Percentiles rank a stretch among this genome's conserved stretches.
phyloP scores from a whole-genome alignment of 2,888 invertebrate genomes.

The Arge pagana region DNA sequence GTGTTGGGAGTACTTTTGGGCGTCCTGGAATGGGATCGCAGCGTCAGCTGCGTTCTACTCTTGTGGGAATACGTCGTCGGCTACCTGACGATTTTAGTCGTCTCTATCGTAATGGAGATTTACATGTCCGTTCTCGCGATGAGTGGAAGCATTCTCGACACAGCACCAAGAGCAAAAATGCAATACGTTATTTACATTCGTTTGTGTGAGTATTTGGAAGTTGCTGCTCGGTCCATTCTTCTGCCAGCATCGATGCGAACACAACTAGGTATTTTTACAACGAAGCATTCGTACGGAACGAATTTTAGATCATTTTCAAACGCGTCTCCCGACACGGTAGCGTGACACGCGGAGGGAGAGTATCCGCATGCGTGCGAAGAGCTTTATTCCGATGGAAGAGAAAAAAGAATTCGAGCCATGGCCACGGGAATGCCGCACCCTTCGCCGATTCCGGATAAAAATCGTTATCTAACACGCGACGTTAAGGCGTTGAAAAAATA shows the following conservation, averaged over 20 bases:
- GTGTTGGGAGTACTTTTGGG: slow-evolving; percentile 65
- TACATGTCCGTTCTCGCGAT: slow-evolving; percentile 76
- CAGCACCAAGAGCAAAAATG: slow-evolving; percentile 74
- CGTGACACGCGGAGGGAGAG: too few relatives aligned
- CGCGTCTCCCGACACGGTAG: too few relatives aligned
- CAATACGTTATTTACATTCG: slow-evolving; percentile 80
- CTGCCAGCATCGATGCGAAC: neutral
- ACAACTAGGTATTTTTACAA: neutral
- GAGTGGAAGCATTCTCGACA: slow-evolving; percentile 79
- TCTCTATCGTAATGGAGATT: slow-evolving; percentile 70
- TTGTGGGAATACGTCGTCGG: slow-evolving; percentile 67
- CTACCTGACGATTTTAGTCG: slow-evolving; percentile 65
- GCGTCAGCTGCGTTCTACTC: slow-evolving; percentile 59
- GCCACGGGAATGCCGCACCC: too few relatives aligned
- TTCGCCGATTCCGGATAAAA: too few relatives aligned
- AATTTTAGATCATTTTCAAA: slow-evolving; percentile 8
- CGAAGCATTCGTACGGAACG: slow-evolving; percentile 6
- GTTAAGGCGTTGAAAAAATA: too few relatives aligned
- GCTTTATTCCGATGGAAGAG: too few relatives aligned
- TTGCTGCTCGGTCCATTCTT: slow-evolving; percentile 27
- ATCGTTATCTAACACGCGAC: too few relatives aligned
- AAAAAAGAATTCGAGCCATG: too few relatives aligned
- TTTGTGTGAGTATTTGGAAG: slow-evolving; percentile 67
- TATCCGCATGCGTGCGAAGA: too few relatives aligned
- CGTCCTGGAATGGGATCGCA: slow-evolving; percentile 63